phyloP scores from a whole-genome alignment of 1,140 invertebrate species.

The Gonioctena quinquepunctata region DNA sequence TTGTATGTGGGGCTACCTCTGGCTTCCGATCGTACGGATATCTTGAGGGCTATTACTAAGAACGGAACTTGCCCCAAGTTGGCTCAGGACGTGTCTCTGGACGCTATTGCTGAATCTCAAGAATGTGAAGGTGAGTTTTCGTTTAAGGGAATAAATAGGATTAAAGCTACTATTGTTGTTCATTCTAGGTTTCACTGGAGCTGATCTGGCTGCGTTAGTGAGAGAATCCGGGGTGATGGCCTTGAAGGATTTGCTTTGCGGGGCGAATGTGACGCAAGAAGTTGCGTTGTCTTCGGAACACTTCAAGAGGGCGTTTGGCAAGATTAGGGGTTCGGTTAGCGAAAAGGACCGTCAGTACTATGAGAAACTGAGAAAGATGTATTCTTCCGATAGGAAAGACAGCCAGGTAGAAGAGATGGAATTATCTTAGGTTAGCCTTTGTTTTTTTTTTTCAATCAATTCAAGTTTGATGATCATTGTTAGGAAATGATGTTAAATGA shows the following conservation, averaged over 20 bases:
- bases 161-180: too few species aligned
- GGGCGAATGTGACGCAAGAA: slow-evolving; percentile 28
- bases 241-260: slow-evolving; percentile 66
- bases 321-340: slow-evolving; percentile 80
- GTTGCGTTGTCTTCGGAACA: slow-evolving; percentile 58
- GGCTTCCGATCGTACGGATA: slow-evolving; percentile 80
- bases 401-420: slow-evolving; percentile 53
- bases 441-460: background rate
- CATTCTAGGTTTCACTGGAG: slow-evolving; percentile 77
- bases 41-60: slow-evolving; percentile 90
- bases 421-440: slow-evolving; percentile 36
- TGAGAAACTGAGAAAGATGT: slow-evolving; percentile 49
- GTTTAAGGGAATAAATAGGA: too few species aligned
- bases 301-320: slow-evolving; percentile 67
- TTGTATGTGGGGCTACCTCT: slow-evolving; percentile 92
- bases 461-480: background rate
- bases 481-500: background rate
- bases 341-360: slow-evolving; percentile 60
- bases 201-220: slow-evolving; percentile 87
- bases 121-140: slow-evolving; percentile 63
- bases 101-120: slow-evolving; percentile 66
- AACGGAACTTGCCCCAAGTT: slow-evolving; percentile 75
- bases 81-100: slow-evolving; percentile 76
- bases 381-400: slow-evolving; percentile 36
- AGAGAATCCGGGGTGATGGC: slow-evolving; percentile 80